Conservation (phyloP, 1,140 invertebrate genomes). For the Bombus picipes region DNA sequence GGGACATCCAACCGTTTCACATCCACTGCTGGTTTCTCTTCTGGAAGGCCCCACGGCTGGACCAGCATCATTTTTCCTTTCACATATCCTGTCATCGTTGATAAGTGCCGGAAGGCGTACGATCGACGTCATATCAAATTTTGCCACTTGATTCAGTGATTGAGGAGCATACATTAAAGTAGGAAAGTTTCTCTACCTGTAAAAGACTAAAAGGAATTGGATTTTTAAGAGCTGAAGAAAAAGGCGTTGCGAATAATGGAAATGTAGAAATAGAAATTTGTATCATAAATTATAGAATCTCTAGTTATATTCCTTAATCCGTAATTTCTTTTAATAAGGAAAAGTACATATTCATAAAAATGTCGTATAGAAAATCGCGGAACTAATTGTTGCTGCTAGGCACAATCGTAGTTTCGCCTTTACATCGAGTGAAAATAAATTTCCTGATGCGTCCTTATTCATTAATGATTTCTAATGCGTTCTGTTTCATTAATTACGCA, state of each 20-base stretch:
- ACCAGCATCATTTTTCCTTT: conserved; percentile 41
- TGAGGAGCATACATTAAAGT: not conserved
- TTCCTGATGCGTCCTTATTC: not conserved
- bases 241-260: not conserved
- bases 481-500: conserved; percentile 13
- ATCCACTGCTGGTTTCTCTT: conserved; percentile 12
- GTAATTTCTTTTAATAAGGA: too few relatives aligned
- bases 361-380: not conserved
- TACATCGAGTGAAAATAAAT: not conserved
- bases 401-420: not conserved
- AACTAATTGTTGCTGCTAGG: conserved; percentile 23
- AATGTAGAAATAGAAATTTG: not conserved
- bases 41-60: conserved; percentile 14
- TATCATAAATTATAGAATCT: not conserved
- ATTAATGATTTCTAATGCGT: conserved; percentile 10
- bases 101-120: not conserved
- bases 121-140: not conserved
- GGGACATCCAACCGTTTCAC: not conserved
- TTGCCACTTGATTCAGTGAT: not conserved
- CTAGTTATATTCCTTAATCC: too few relatives aligned
- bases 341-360: not conserved
- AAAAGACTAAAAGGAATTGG: too few relatives aligned
- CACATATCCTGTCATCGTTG: not conserved
- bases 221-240: not conserved
- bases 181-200: not conserved